Evolutionary conservation across 2,797 vertebrate species (phyloP).

Genomic region (Hozukius guyotensis): DNA sequence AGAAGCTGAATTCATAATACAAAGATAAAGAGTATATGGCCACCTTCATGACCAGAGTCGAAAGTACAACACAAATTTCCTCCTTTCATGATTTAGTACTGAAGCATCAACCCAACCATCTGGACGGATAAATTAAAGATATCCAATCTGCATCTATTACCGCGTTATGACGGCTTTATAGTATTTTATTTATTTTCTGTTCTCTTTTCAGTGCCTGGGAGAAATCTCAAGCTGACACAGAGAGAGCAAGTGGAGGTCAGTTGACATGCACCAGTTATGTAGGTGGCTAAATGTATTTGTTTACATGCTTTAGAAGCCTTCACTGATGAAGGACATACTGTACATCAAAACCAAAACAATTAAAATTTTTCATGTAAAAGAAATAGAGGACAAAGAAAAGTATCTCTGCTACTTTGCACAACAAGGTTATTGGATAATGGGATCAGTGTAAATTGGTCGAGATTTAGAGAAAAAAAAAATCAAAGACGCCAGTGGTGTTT

Average conservation of each 20-base stretch:
- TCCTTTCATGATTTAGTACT: conserved; percentile 19
- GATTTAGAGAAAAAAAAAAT: conserved; percentile 23
- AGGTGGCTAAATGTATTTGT: neutral
- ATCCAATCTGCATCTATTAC: conserved; percentile 30
- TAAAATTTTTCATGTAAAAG: neutral
- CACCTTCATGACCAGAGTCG: neutral
- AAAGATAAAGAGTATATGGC: neutral
- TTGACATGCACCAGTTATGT: conserved; percentile 38
- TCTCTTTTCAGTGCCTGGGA: neutral
- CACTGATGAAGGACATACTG: neutral
- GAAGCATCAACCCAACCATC: conserved; percentile 32
- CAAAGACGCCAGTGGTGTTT: conserved; percentile 45
- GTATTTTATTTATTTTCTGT: conserved; percentile 39
- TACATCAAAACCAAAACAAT: neutral
- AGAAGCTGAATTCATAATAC: neutral
- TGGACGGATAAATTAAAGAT: conserved; percentile 45
- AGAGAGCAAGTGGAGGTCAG: conserved; percentile 27
- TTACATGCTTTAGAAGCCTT: conserved; percentile 9
- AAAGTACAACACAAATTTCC: conserved; percentile 1
- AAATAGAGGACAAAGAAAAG: neutral
- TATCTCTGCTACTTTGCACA: neutral
- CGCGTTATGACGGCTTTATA: conserved; percentile 3
- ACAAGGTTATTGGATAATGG: neutral
- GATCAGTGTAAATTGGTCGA: neutral
- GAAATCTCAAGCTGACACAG: conserved; percentile 22